Base-by-base conservation (phyloP, 2,797 vertebrate genomes). In the Pagetopsis macropterus region DNA sequence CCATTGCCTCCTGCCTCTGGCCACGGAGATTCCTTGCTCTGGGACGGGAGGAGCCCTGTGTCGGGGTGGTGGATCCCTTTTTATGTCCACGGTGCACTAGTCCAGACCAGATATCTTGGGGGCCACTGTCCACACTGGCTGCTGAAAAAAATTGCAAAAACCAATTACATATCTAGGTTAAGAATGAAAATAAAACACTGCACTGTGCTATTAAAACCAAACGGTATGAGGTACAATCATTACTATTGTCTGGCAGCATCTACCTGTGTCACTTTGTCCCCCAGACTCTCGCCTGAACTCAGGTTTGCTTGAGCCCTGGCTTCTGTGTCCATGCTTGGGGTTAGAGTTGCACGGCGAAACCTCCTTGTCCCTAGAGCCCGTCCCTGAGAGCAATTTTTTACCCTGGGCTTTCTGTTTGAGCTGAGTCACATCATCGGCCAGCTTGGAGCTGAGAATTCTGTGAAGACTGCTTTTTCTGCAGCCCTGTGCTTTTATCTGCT, bases 351-450 rank as follows among this genome's bases (percentile, higher is more conserved):
- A 62, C 0, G 93, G 90, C 31, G 87, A 92, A 65, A 89, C 86
- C 49, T 96, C 96, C 87, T 95, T 95, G 82, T 95, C 91, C 33
- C 92, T 92, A 82, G 95, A 95, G 71, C 94, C 87, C 58, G 89
- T 82, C 83, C 95, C 94, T 74, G 94, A 80, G 0, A 93, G 44
- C 3, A 91, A 93, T 79, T 95, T 96, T 87, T 95, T 96, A 91
- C 84, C 92, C 90, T 95, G 94, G 82, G 93, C 92, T 85, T 96
- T 97, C 66, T 96, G 95, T 91, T 97, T 97, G 80, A 96, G 93
- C 87, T 95, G 96, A 13, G 93, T 93, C 73, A 94, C 88, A 71
- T 95, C 95, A 41, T 71, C 82, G 66, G 93, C 88, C 87, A 94
- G 88, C 21, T 94, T 91, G 60, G 95, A 91, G n/a, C 81, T 84